Evolutionary conservation across 1,140 invertebrate species (phyloP).

Genomic region (Aporrectodea caliginosa): DNA sequence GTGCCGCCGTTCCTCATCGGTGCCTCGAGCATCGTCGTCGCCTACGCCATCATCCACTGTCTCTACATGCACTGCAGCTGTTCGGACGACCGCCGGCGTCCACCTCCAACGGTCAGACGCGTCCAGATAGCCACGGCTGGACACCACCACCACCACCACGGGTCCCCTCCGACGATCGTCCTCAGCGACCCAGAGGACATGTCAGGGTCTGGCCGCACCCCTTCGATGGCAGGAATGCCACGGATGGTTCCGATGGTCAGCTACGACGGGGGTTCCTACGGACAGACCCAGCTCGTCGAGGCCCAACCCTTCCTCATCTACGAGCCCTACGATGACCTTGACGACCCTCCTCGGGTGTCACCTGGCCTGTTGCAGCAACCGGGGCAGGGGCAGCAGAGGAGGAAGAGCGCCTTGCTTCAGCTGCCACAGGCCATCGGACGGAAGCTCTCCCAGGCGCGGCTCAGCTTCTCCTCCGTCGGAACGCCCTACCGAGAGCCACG

Average conservation of each 20-base stretch:
- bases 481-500: neutral
- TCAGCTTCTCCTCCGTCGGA: constrained; percentile 8
- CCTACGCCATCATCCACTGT: constrained; percentile 29
- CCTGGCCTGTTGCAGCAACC: too few relatives aligned
- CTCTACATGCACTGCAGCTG: constrained; percentile 28
- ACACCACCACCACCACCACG: neutral
- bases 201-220: neutral
- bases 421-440: constrained; percentile 13
- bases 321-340: neutral
- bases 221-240: neutral
- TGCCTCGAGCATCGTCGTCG: constrained; percentile 29
- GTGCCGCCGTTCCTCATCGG: constrained; percentile 33
- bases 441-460: neutral
- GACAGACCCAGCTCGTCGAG: constrained; percentile 10
- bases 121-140: neutral
- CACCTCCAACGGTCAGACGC: neutral
- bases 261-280: neutral
- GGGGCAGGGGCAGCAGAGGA: neutral
- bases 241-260: neutral
- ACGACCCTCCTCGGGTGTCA: neutral
- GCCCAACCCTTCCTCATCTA: constrained; percentile 5
- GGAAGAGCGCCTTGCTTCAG: constrained; percentile 15
- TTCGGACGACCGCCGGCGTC: neutral
- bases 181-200: neutral
- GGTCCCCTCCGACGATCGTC: constrained; percentile 1